Percentiles rank a stretch among this genome's conserved stretches.
phyloP scores from a whole-genome alignment of 1,140 invertebrate species.

The Drepana arcuata region DNA sequence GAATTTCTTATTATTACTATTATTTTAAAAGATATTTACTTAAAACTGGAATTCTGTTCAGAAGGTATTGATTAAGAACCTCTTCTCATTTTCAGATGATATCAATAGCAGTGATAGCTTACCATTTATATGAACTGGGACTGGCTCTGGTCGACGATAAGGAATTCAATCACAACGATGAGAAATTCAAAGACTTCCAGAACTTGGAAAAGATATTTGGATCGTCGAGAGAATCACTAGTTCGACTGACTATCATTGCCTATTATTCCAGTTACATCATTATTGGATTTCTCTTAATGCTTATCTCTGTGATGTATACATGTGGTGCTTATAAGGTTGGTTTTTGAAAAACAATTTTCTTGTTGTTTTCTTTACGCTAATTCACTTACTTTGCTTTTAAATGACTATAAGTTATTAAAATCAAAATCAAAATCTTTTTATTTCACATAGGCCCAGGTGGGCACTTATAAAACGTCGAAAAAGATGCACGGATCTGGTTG shows the following conservation, averaged over 20 bases:
- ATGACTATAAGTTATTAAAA: too few species aligned
- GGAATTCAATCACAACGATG: constrained; percentile 21
- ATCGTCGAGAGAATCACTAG: constrained; percentile 17
- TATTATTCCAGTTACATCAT: constrained; percentile 46
- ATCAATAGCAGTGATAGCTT: constrained; percentile 41
- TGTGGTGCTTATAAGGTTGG: constrained; percentile 51
- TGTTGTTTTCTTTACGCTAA: too few species aligned
- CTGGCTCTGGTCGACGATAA: constrained; percentile 29
- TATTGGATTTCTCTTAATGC: constrained; percentile 37
- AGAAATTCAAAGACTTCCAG: constrained; percentile 45
- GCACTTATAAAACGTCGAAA: too few species aligned
- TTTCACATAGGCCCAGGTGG: too few species aligned
- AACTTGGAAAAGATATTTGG: constrained; percentile 50
- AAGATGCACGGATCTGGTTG: too few species aligned
- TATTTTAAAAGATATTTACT: too few species aligned
- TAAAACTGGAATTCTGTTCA: too few species aligned
- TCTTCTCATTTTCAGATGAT: constrained; percentile 46
- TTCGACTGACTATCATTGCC: constrained; percentile 27
- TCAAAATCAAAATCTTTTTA: too few species aligned
- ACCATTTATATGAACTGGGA: constrained; percentile 36
- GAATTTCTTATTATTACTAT: constrained; percentile 3
- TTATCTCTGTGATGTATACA: constrained; percentile 39
- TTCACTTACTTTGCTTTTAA: too few species aligned
- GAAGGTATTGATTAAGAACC: too few species aligned
- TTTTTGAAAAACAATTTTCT: constrained; percentile 6